A percentile compares a stretch with the other conserved stretches of the same genome.
These are phyloP conservation scores for Sebastes aleutianus DNA, from an alignment of 2,797 vertebrate genomes.

Conservation along the genomic window DNA sequence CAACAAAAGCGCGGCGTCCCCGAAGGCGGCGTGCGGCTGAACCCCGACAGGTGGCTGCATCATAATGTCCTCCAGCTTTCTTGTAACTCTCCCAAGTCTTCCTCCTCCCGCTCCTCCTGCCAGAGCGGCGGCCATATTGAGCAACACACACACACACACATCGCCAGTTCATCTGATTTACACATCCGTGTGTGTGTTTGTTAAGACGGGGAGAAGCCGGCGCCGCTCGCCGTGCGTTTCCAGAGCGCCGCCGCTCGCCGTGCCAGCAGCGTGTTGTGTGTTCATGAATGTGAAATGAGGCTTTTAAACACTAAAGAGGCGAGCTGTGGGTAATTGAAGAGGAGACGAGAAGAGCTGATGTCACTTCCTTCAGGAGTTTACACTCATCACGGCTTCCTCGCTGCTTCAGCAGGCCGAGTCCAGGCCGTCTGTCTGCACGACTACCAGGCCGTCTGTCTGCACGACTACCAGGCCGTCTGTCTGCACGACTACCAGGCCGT, in stretches of 20 bases:
- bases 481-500: neutral
- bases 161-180: conserved; percentile 48
- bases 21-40: conserved; percentile 22
- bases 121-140: conserved; percentile 37
- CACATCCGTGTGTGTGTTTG: conserved; percentile 38
- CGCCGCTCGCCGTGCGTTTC: conserved; percentile 20
- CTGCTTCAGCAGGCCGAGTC: neutral
- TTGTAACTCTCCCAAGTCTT: conserved; percentile 31
- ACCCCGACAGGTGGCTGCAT: conserved; percentile 51
- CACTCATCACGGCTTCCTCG: neutral
- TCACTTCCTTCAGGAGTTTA: conserved; percentile 59
- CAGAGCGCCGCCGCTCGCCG: conserved; percentile 14
- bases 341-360: conserved; percentile 59
- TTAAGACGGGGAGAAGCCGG: conserved; percentile 12
- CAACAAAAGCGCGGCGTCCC: conserved; percentile 25
- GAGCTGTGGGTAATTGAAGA: conserved; percentile 61
- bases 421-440: neutral
- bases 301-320: conserved; percentile 64
- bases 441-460: too few relatives aligned
- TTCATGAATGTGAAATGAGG: conserved; percentile 65
- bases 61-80: conserved; percentile 27
- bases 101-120: conserved; percentile 19
- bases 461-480: too few relatives aligned
- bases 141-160: conserved; percentile 1
- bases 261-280: conserved; percentile 56